Base-by-base conservation (phyloP, 2,113 vertebrate genomes). In the Mystacornis crossleyi region DNA sequence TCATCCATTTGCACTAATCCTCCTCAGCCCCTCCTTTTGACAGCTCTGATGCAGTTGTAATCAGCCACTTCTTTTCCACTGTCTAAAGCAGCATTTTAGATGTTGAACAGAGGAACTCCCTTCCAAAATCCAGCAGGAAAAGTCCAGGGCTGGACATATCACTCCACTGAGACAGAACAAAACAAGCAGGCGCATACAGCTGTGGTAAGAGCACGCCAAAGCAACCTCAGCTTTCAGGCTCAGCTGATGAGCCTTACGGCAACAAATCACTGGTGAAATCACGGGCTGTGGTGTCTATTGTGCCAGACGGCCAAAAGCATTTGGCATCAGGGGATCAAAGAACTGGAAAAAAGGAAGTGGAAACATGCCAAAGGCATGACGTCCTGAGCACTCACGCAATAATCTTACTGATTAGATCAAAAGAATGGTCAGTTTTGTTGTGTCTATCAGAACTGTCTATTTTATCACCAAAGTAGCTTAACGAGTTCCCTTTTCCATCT, bases 161-260 rank as follows among this genome's bases (percentile, higher is more conserved):
- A 86, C 58, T 42, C 54, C 93, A 88, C 36, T 38, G 75, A 77
- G 82, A 40, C 34, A 93, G 48, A n/a, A 55, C 31, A 86, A 77
- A 94, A 86, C 28, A 77, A 94, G 51, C 5, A 9, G 61, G 20
- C 21, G 12, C n/a, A 53, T 28, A 69, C 65, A 80, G 81, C 45
- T 81, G 77, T 65, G 38, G 77, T 86, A 95, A 95, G 70, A 72
- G 70, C 78, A 87, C 40, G 61, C 91, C 93, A 95, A 61, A 94
- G 51, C 47, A 95, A 13, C 29, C 51, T 79, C 65, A 74, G 84
- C 71, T 58, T 89, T 48, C 78, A 71, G 55, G 60, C 78, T 92
- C 66, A 86, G 87, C 81, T 67, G 24, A 90, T 60, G 51, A 86
- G 23, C 88, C 58, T 67, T 51, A 33, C 65, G 65, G 93, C 84